phyloP scores from a whole-genome alignment of 1,140 invertebrate genomes.

The Eumaeus atala region DNA sequence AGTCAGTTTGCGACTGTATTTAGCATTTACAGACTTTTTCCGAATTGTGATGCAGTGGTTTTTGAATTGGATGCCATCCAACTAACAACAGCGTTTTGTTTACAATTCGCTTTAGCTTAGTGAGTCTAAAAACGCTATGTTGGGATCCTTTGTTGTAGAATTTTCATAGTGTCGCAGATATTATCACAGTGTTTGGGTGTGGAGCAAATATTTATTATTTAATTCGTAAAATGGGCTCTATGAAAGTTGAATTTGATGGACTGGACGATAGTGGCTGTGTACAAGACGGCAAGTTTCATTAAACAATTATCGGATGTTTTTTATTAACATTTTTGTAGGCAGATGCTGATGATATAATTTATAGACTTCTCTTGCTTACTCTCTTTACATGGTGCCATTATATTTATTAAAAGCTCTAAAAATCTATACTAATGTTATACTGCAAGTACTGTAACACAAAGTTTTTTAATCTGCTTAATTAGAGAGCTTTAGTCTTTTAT shows the following conservation, averaged over 20 bases:
- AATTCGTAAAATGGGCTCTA: constrained; percentile 34
- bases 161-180: constrained; percentile 5
- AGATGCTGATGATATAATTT: not conserved
- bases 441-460: too few species aligned
- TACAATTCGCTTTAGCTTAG: not conserved
- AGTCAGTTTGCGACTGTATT: not conserved
- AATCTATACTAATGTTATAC: not conserved
- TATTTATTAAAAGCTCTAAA: too few species aligned
- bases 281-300: constrained; percentile 46
- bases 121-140: constrained; percentile 1
- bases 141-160: constrained; percentile 5
- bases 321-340: not conserved
- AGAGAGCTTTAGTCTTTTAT: too few species aligned
- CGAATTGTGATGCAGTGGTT: not conserved
- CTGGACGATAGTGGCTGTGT: constrained; percentile 53
- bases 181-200: not conserved
- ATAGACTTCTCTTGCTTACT: too few species aligned
- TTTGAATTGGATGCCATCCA: not conserved
- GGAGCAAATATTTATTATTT: constrained; percentile 7
- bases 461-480: too few species aligned
- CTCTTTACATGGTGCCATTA: too few species aligned
- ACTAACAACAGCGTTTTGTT: not conserved
- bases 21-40: not conserved
- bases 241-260: constrained; percentile 33
- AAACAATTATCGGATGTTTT: constrained; percentile 11